Percentiles rank a stretch among this genome's conserved stretches.
phyloP scores from a whole-genome alignment of 2,888 invertebrate genomes.

The Eristalis intricaria region DNA sequence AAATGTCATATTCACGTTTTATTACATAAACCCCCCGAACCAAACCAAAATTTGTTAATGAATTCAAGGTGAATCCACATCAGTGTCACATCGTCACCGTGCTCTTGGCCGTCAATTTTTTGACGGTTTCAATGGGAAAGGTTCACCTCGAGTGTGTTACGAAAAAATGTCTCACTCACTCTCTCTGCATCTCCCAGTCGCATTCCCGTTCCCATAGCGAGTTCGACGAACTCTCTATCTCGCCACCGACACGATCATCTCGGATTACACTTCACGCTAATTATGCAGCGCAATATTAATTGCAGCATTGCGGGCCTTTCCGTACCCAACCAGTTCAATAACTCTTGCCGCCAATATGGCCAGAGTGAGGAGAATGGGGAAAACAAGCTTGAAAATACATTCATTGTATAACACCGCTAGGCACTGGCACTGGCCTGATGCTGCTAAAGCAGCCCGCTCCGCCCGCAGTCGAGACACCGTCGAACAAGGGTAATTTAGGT shows the following conservation, averaged over 20 bases:
- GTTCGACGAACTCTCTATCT: conserved; percentile 56
- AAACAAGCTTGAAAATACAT: conserved; percentile 34
- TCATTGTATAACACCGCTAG: conserved; percentile 41
- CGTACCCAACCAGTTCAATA: conserved; percentile 64
- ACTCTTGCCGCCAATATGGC: conserved; percentile 63
- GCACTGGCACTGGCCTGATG: conserved; percentile 21
- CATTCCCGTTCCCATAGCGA: not conserved
- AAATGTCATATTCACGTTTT: conserved; percentile 52
- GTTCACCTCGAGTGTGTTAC: conserved; percentile 34
- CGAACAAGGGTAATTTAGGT: conserved; percentile 65
- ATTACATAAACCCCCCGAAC: conserved; percentile 46
- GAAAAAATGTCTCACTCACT: conserved; percentile 23
- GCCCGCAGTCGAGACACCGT: not conserved
- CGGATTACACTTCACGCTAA: conserved; percentile 57
- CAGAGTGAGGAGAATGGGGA: conserved; percentile 55
- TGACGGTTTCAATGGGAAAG: conserved; percentile 44
- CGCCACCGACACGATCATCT: conserved; percentile 38
- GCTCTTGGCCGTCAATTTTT: conserved; percentile 69
- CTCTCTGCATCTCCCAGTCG: not conserved
- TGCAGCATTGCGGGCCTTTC: conserved; percentile 56
- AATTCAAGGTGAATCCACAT: conserved; percentile 52
- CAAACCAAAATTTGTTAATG: conserved; percentile 36
- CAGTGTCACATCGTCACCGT: conserved; percentile 41
- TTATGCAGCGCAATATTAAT: conserved; percentile 64
- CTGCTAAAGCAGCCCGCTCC: conserved; percentile 19